Evolutionary conservation across 2,113 vertebrate species (phyloP).

Genomic region (Anthoscopus minutus): DNA sequence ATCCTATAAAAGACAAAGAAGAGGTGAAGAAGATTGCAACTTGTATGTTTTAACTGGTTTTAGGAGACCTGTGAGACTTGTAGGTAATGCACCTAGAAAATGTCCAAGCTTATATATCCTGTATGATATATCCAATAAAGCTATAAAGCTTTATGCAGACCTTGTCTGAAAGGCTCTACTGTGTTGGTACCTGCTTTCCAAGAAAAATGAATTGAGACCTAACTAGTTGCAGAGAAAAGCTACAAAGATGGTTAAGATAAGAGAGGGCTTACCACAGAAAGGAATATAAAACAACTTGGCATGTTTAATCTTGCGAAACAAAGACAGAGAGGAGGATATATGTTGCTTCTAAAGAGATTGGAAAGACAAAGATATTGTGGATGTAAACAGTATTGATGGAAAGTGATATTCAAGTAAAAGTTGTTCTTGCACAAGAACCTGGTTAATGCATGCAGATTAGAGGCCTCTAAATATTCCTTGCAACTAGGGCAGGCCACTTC

Average conservation of each 20-base stretch:
- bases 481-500: neutral
- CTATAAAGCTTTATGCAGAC: neutral
- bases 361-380: neutral
- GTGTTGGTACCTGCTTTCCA: neutral
- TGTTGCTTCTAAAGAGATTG: neutral
- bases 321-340: neutral
- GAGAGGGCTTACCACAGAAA: neutral
- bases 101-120: neutral
- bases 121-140: neutral
- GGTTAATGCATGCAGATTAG: neutral
- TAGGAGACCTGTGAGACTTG: neutral
- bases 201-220: neutral
- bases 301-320: neutral
- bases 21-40: neutral
- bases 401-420: neutral
- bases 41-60: neutral
- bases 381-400: neutral
- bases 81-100: neutral
- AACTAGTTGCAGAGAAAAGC: neutral
- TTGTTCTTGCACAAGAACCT: neutral
- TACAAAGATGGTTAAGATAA: neutral
- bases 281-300: constrained; percentile 8
- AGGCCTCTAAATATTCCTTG: neutral
- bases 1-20: neutral
- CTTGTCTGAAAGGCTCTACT: neutral